These are phyloP conservation scores for Macrosoma leucophasiata DNA, from an alignment of 2,888 invertebrate species.

Conservation along the genomic window DNA sequence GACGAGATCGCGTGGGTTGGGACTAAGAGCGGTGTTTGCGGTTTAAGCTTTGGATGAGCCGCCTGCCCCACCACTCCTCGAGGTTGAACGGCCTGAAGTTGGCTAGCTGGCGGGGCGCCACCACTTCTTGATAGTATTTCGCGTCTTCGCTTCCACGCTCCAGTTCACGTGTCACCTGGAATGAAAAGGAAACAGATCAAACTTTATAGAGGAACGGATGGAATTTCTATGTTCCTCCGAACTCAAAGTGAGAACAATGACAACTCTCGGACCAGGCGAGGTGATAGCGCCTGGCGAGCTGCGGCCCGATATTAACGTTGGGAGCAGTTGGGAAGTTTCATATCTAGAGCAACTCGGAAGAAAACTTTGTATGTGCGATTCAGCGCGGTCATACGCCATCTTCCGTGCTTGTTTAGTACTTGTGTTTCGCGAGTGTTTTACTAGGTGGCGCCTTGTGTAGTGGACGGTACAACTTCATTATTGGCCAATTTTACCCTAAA, in stretches of 20 bases:
- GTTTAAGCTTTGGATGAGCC: slow-evolving; percentile 80
- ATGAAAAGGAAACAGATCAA: slow-evolving; percentile 14
- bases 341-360: no score
- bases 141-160: slow-evolving; percentile 73
- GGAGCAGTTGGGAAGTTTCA: no score
- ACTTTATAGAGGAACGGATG: slow-evolving; percentile 15
- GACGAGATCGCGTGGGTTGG: slow-evolving; percentile 14
- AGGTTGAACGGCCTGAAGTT: slow-evolving; percentile 88
- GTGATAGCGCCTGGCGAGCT: no score
- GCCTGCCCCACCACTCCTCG: slow-evolving; percentile 85
- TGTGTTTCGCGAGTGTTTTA: no score
- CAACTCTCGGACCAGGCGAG: no score
- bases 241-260: neutral
- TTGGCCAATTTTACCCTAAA: no score
- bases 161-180: slow-evolving; percentile 74
- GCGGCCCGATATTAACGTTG: no score
- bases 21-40: slow-evolving; percentile 70
- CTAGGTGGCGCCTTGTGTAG: no score
- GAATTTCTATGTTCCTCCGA: neutral
- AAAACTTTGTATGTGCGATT: no score
- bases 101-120: slow-evolving; percentile 72
- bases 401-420: no score
- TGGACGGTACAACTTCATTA: no score
- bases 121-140: slow-evolving; percentile 80
- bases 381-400: no score